Percentiles rank a stretch among this genome's conserved stretches.
These are phyloP conservation scores for Garrulus glandarius DNA, from an alignment of 2,797 vertebrate species.

Conservation along the genomic window DNA sequence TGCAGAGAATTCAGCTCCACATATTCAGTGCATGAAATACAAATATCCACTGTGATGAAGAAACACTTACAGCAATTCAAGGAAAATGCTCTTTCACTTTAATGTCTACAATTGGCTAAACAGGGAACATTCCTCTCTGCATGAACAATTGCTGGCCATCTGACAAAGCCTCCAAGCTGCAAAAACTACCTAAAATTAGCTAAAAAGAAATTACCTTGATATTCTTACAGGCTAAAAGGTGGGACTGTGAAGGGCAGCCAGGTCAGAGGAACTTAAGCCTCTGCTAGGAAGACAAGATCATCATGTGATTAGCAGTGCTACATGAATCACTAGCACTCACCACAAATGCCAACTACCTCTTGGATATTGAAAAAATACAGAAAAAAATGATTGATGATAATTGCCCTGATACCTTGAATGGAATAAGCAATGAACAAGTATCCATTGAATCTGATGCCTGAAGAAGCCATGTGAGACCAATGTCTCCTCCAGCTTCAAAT, in stretches of 20 bases:
- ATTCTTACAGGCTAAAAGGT: background rate
- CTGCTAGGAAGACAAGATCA: background rate
- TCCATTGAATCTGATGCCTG: background rate
- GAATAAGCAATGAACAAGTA: background rate
- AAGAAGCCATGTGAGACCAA: background rate
- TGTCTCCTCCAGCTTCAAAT: background rate
- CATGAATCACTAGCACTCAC: background rate
- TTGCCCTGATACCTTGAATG: background rate
- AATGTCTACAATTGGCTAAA: background rate
- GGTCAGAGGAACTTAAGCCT: background rate
- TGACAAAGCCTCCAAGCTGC: background rate
- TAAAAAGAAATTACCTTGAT: background rate
- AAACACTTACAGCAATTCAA: background rate
- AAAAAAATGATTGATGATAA: background rate
- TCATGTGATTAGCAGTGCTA: rapidly evolving
- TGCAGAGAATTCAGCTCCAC: background rate
- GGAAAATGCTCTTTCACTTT: background rate
- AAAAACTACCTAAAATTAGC: background rate
- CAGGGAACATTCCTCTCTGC: background rate
- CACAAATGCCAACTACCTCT: background rate
- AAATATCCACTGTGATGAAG: background rate
- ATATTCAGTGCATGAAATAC: background rate
- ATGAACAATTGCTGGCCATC: background rate
- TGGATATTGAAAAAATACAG: background rate
- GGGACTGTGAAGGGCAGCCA: background rate